phyloP scores from a whole-genome alignment of 2,113 vertebrate species.

The Psammodynastes pulverulentus region DNA sequence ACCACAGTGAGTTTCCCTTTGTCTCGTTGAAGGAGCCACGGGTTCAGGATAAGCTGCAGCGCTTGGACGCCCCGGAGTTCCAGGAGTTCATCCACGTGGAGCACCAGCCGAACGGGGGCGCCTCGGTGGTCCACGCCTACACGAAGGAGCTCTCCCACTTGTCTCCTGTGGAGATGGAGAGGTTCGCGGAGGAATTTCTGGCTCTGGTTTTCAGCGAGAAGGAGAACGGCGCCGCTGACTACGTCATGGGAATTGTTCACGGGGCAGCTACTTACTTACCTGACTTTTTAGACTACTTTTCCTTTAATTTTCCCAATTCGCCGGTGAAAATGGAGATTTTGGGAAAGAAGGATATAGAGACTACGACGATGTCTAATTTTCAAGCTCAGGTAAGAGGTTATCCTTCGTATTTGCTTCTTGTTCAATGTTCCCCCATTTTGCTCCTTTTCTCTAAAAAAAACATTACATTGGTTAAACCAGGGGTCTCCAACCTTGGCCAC shows the following conservation, averaged over 20 bases:
- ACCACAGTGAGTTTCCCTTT: constrained; percentile 74
- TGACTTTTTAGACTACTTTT: constrained; percentile 99
- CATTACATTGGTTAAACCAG: not conserved
- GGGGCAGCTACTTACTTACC: constrained; percentile 93
- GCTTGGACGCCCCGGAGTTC: constrained; percentile 85
- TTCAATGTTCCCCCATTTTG: not conserved
- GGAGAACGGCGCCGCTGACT: constrained; percentile 85
- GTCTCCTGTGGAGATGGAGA: constrained; percentile 85
- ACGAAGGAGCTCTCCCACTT: constrained; percentile 87
- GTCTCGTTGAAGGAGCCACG: constrained; percentile 71
- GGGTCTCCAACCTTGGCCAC: no score
- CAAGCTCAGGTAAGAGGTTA: constrained; percentile 90
- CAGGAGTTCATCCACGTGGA: constrained; percentile 89
- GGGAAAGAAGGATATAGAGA: constrained; percentile 99
- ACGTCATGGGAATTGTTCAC: constrained; percentile 95
- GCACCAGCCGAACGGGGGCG: constrained; percentile 95
- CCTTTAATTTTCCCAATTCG: constrained; percentile 90
- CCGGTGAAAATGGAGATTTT: constrained; percentile 99
- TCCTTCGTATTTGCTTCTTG: constrained; percentile 26
- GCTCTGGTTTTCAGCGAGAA: constrained; percentile 91
- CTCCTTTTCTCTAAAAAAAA: constrained; percentile 8
- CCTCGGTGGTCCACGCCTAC: constrained; percentile 91
- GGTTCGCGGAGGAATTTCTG: constrained; percentile 95
- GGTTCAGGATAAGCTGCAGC: constrained; percentile 73
- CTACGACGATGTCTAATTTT: constrained; percentile 97